Evolutionary conservation across 2,888 invertebrate genomes (phyloP).

Genomic region (Pheosia tremula): DNA sequence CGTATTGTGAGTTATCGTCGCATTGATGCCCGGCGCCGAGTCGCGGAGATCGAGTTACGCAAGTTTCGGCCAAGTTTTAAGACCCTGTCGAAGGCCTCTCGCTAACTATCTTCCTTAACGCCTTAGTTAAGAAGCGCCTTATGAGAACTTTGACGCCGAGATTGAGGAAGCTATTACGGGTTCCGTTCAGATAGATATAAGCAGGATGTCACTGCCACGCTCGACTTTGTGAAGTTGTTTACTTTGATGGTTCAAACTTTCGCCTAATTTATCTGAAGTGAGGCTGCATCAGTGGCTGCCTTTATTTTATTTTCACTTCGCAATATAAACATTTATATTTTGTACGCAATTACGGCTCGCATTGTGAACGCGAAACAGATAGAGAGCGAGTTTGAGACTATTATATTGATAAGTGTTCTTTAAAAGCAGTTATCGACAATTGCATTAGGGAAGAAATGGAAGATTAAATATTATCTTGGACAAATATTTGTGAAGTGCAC

Average conservation of each 20-base stretch:
- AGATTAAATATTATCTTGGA: constrained; percentile 75
- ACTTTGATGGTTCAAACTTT: constrained; percentile 78
- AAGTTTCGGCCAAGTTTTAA: constrained; percentile 81
- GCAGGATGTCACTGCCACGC: constrained; percentile 82
- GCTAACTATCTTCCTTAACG: constrained; percentile 82
- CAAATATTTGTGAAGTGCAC: constrained; percentile 79
- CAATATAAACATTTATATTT: constrained; percentile 7
- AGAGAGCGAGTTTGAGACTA: constrained; percentile 39
- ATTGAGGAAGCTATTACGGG: constrained; percentile 83
- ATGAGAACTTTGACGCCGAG: constrained; percentile 83
- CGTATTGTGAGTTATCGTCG: constrained; percentile 74
- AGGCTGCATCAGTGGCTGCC: constrained; percentile 44
- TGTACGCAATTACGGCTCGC: neutral
- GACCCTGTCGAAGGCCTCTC: constrained; percentile 79
- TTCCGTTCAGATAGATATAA: constrained; percentile 82
- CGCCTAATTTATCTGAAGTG: constrained; percentile 63
- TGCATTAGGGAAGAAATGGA: constrained; percentile 61
- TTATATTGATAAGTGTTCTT: constrained; percentile 24
- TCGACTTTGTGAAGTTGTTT: constrained; percentile 80
- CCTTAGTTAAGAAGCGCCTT: constrained; percentile 83
- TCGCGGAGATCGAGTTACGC: constrained; percentile 77
- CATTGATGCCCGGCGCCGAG: constrained; percentile 67
- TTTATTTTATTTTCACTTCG: constrained; percentile 20
- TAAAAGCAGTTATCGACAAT: constrained; percentile 46
- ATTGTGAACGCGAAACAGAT: constrained; percentile 10